Evolutionary conservation across 2,113 vertebrate species (phyloP), one percentile per base, ranked within the genome.

Genomic region (Otocyon megalotis): DNA sequence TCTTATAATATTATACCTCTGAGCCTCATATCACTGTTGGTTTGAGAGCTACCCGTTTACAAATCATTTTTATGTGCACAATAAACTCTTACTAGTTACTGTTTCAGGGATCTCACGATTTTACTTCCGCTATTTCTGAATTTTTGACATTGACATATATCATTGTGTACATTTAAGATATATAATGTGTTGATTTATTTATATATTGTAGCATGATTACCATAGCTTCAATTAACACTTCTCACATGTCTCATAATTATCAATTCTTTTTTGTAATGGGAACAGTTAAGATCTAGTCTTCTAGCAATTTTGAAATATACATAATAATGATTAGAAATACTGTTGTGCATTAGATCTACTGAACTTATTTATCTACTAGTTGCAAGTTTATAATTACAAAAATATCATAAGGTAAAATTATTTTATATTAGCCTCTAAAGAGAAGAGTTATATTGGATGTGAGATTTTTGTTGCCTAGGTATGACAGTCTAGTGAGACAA

Each of bases 351-450:
- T 84, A 69, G 53, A 67, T n/a, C 53, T 89, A 26, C 11, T 69
- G 32, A 69, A 77, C 53, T 77, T 89, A 67, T 67, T 82, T 76
- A 79, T 62, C 53, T 83, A 84, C 67, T 89, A 84, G 15, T 79
- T 89, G 24, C 32, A 89, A 79, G 37, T 77, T 93, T 85, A 76
- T 79, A 93, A 84, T 93, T 90, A 84, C 60, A 76, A 88, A 93
- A 93, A 74, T 58, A 67, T 2, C 53, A 74, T 65, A 82, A 93
- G 65, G 69, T 54, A 60, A 90, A 28, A 86, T 53, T 43, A 58
- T 90, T 87, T 82, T 63, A 67, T 83, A 62, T 83, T 60, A 82
- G 16, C 53, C 60, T 86, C 50, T 65, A 82, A 77, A 81, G 79
- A 81, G 24, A 92, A 95, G 37, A 83, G 26, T 88, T 83, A 76